Evolutionary conservation across 2,888 invertebrate genomes (phyloP).

Genomic region (Cerastoderma edule): DNA sequence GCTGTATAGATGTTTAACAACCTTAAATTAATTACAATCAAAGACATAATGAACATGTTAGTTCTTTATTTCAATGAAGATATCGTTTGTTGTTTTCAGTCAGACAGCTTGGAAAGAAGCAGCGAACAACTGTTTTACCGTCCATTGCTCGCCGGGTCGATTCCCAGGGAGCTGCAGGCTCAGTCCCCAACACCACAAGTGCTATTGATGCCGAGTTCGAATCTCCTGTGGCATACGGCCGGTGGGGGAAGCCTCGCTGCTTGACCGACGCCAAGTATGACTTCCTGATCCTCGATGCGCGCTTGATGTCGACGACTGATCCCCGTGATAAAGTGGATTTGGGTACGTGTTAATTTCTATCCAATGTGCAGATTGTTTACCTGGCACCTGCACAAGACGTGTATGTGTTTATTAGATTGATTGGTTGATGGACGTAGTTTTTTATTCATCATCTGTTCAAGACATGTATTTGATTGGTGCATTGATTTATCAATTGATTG

Average conservation of each 20-base stretch:
- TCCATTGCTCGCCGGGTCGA: constrained; percentile 1
- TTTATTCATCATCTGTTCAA: too few relatives aligned
- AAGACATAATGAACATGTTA: too few relatives aligned
- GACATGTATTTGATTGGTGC: too few relatives aligned
- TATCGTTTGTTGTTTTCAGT: constrained; percentile 35
- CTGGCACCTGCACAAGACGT: too few relatives aligned
- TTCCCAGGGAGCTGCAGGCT: not conserved
- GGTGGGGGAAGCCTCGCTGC: constrained; percentile 78
- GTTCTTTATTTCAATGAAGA: too few relatives aligned
- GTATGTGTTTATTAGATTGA: too few relatives aligned
- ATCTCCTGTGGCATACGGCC: constrained; percentile 73
- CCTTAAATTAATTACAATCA: too few relatives aligned
- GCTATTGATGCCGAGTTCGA: constrained; percentile 29
- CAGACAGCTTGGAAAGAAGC: constrained; percentile 48
- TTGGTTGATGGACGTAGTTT: too few relatives aligned
- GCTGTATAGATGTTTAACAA: not conserved
- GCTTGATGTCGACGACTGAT: constrained; percentile 70
- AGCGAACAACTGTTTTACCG: constrained; percentile 40
- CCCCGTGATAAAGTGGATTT: constrained; percentile 58
- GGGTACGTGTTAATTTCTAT: constrained; percentile 61
- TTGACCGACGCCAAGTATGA: constrained; percentile 79
- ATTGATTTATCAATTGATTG: too few relatives aligned
- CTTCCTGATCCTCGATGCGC: constrained; percentile 76
- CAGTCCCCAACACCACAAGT: not conserved
- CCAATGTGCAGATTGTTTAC: too few relatives aligned